These are phyloP conservation scores for Gopherus flavomarginatus DNA, from an alignment of 2,113 vertebrate species.

Conservation along the genomic window DNA sequence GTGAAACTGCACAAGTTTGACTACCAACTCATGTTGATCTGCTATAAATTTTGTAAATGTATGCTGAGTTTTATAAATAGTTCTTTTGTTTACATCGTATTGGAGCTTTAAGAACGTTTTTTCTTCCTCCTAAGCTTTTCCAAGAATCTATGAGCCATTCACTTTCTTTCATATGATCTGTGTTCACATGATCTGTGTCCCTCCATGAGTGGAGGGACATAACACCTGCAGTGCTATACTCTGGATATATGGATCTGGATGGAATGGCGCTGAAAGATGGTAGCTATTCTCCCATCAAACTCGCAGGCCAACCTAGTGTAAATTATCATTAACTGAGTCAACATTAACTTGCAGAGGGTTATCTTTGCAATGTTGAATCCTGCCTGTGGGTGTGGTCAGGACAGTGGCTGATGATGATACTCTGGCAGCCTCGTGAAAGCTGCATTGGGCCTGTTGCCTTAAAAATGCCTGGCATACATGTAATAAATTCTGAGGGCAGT, in stretches of 20 bases:
- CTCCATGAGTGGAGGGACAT: neutral
- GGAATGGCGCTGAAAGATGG: neutral
- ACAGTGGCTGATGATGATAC: neutral
- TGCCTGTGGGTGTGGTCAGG: neutral
- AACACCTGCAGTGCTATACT: neutral
- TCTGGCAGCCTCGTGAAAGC: neutral
- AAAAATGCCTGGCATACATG: neutral
- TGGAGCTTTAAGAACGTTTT: neutral
- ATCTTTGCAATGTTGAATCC: neutral
- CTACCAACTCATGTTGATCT: neutral
- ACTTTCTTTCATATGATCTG: neutral
- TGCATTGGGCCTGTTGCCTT: neutral
- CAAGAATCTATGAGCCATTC: neutral
- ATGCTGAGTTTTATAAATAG: neutral
- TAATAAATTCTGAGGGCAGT: neutral
- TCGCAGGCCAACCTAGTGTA: neutral
- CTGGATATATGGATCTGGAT: neutral
- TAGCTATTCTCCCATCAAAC: neutral
- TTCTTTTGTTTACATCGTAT: neutral
- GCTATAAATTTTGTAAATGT: neutral
- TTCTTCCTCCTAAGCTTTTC: neutral
- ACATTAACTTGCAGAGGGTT: neutral
- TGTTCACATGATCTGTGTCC: neutral
- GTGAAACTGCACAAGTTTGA: neutral
- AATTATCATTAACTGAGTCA: slow-evolving; percentile 5